Evolutionary conservation across 2,888 invertebrate genomes (phyloP).

Genomic region (Hoplodrina ambigua): DNA sequence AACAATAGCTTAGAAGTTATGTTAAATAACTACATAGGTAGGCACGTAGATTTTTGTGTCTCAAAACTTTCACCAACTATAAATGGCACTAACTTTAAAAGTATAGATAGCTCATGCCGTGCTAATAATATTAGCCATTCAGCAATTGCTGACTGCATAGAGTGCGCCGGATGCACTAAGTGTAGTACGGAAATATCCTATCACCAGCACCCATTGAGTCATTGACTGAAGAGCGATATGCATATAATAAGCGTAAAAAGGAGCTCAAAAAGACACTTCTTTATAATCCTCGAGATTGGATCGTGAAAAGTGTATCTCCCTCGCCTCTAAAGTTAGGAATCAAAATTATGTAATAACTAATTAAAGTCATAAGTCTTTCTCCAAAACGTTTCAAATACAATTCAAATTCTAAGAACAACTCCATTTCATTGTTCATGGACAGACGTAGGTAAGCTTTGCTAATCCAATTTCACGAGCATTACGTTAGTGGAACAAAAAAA

Average conservation of each 20-base stretch:
- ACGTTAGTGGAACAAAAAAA: conserved; percentile 35
- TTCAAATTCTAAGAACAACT: conserved; percentile 22
- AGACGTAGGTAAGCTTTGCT: conserved; percentile 41
- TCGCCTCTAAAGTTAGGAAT: not conserved
- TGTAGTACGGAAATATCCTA: too few relatives aligned
- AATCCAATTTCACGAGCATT: conserved; percentile 45
- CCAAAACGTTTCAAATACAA: conserved; percentile 12
- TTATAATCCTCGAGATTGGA: not conserved
- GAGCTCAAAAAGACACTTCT: not conserved
- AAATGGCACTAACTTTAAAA: not conserved
- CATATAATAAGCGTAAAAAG: not conserved
- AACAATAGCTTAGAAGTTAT: not conserved
- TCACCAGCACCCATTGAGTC: too few relatives aligned
- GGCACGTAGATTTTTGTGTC: not conserved
- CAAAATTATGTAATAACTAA: conserved; percentile 25
- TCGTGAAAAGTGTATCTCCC: conserved; percentile 11
- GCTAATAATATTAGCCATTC: too few relatives aligned
- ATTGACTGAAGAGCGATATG: too few relatives aligned
- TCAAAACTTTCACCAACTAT: not conserved
- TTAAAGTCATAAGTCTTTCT: conserved; percentile 18
- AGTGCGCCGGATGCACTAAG: too few relatives aligned
- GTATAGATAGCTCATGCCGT: too few relatives aligned
- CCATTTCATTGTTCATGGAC: conserved; percentile 26
- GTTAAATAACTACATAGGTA: not conserved
- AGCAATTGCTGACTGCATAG: too few relatives aligned